These are phyloP conservation scores for Xanthia icteritia DNA, from an alignment of 2,888 invertebrate genomes.

Conservation along the genomic window DNA sequence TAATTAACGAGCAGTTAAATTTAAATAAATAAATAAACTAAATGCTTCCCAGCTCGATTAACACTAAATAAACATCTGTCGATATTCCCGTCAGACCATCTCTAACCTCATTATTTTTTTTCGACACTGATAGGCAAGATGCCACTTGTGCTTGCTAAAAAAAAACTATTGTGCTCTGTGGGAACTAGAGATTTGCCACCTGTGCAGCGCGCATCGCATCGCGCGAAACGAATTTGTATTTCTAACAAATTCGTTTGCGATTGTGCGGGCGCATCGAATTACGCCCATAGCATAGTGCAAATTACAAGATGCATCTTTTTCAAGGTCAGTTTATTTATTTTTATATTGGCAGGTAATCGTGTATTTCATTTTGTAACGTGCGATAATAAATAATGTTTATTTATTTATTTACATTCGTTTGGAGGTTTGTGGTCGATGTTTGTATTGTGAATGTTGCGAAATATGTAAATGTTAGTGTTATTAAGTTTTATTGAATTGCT, in stretches of 20 bases:
- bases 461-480: neutral
- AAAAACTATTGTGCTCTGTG: conserved; percentile 80
- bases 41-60: conserved; percentile 11
- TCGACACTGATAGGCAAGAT: conserved; percentile 72
- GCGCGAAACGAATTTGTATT: conserved; percentile 34
- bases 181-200: conserved; percentile 82
- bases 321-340: conserved; percentile 36
- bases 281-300: neutral
- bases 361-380: conserved; percentile 25
- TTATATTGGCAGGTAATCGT: conserved; percentile 19
- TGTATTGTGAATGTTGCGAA: conserved; percentile 16
- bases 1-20: conserved; percentile 3
- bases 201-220: conserved; percentile 63
- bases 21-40: conserved; percentile 9
- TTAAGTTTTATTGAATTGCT: conserved; percentile 28
- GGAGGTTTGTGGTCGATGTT: conserved; percentile 2
- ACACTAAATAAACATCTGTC: conserved; percentile 46
- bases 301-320: conserved; percentile 21
- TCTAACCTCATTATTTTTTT: conserved; percentile 75
- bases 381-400: conserved; percentile 31
- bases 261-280: conserved; percentile 41
- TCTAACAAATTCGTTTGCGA: conserved; percentile 40
- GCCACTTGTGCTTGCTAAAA: conserved; percentile 73
- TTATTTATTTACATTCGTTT: conserved; percentile 32
- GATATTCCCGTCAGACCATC: conserved; percentile 59